phyloP scores from a whole-genome alignment of 2,113 vertebrate species.

The Microcebus murinus region DNA sequence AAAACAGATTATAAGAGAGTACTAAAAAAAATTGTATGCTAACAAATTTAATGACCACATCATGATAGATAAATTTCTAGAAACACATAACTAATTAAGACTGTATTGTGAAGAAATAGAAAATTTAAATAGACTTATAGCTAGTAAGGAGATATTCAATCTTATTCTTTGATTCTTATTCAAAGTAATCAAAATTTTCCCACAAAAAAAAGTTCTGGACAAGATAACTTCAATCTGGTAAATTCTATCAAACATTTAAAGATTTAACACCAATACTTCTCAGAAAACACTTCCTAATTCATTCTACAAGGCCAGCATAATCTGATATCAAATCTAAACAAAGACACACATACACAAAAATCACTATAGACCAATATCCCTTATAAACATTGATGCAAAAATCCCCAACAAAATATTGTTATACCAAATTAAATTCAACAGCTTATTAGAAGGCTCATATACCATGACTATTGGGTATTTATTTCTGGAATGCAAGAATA shows the following conservation, averaged over 20 bases:
- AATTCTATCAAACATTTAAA: not conserved
- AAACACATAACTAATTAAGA: not conserved
- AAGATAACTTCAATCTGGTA: not conserved
- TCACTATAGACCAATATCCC: not conserved
- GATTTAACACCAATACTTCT: not conserved
- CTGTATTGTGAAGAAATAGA: not conserved
- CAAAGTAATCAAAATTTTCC: not conserved
- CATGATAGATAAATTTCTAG: not conserved
- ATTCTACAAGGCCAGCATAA: not conserved
- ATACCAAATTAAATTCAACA: not conserved
- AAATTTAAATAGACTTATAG: not conserved
- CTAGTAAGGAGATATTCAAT: not conserved
- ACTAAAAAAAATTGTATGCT: not conserved
- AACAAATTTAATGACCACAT: not conserved
- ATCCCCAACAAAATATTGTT: not conserved
- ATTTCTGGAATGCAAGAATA: not conserved
- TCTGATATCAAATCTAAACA: not conserved
- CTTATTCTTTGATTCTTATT: too few relatives aligned
- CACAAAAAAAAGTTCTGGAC: not conserved
- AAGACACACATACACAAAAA: not conserved
- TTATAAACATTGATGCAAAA: not conserved
- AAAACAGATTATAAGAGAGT: not conserved
- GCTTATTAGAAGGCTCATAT: not conserved
- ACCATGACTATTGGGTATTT: not conserved
- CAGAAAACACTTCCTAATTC: not conserved